Percentiles rank a stretch among this genome's conserved stretches.
Evolutionary conservation across 1,140 invertebrate genomes (phyloP).

Genomic region (Schlechtendalia chinensis): DNA sequence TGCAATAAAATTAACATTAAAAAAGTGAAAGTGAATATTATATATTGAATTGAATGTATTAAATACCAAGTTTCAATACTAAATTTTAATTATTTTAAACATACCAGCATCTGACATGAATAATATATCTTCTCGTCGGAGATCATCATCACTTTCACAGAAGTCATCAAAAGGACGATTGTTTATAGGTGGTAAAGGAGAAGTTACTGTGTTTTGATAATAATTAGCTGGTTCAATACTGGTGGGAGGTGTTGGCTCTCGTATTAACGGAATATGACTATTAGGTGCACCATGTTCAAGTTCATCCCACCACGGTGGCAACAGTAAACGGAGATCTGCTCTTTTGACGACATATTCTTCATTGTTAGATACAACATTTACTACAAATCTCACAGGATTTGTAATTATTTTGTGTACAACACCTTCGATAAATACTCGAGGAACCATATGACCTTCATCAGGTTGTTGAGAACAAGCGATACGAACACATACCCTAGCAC

Average conservation of each 20-base stretch:
- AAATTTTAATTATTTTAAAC: conserved; percentile 49
- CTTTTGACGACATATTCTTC: conserved; percentile 68
- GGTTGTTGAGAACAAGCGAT: conserved; percentile 54
- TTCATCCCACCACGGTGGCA: conserved; percentile 94
- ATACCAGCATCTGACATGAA: conserved; percentile 74
- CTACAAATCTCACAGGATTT: conserved; percentile 74
- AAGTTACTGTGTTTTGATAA: conserved; percentile 38
- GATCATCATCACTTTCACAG: conserved; percentile 84
- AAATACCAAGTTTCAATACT: background rate
- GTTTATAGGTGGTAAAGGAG: conserved; percentile 34
- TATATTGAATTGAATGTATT: background rate
- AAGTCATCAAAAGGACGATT: conserved; percentile 73
- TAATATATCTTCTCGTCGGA: conserved; percentile 81
- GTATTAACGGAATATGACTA: conserved; percentile 46
- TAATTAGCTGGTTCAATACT: conserved; percentile 41
- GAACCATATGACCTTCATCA: conserved; percentile 57
- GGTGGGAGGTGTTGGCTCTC: conserved; percentile 35
- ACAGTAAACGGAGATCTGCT: conserved; percentile 82
- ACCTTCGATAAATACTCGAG: conserved; percentile 79
- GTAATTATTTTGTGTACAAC: conserved; percentile 69
- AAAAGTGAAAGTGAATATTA: background rate
- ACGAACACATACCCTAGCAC: conserved; percentile 67
- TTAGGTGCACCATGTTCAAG: conserved; percentile 67
- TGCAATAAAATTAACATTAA: too few relatives aligned
- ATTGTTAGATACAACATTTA: conserved; percentile 64